Base-by-base conservation (phyloP, 37 sponge, comb jelly and placozoan genomes). In the Hexactinellida sp. region DNA sequence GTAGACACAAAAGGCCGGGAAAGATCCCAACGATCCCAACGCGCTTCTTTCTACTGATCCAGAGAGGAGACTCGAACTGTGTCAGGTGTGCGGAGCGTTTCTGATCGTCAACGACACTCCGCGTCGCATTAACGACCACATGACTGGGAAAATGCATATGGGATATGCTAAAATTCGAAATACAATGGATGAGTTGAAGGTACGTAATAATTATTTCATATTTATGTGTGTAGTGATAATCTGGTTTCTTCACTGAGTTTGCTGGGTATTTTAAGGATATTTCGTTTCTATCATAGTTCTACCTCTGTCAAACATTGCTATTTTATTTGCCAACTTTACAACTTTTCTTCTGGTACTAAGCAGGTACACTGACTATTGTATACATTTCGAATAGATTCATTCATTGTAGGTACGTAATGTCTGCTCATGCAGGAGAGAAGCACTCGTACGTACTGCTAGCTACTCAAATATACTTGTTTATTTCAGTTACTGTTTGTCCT, bases 41-140 rank as follows among this genome's bases (percentile, higher is more conserved):
- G 28, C 30, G 3, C 30, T 63, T 7, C 76, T 63, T 30, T 0
- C 34, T 3, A 19, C 41, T 85, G 35, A 30, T 47, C 36, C 34
- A 85, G 36, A 3, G 55, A 51, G 54, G 0, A 28, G 85, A 38
- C 34, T 51, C 92, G 98, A 97, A 85, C 86, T 97, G 36, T 97
- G 98, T 89, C 89, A 93, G 24, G 89, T 89, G 10, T 97, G 98
- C 85, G 98, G 98, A 0, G 92, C 94, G 3, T 97, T 97, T 83
- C 91, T 97, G 51, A 92, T 97, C 30, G 93, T 97, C 84, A 94
- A 94, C 25, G 98, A 97, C 54, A 86, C 92, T 0, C 98, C 94
- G 76, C 83, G 87, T 5, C 85, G 98, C 13, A 89, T 97, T 0
- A 94, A 97, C 55, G 92, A 93, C 55, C 98, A 97, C 90, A 89